Conservation (phyloP, 2,888 invertebrate species). For the Anarsia innoxiella region DNA sequence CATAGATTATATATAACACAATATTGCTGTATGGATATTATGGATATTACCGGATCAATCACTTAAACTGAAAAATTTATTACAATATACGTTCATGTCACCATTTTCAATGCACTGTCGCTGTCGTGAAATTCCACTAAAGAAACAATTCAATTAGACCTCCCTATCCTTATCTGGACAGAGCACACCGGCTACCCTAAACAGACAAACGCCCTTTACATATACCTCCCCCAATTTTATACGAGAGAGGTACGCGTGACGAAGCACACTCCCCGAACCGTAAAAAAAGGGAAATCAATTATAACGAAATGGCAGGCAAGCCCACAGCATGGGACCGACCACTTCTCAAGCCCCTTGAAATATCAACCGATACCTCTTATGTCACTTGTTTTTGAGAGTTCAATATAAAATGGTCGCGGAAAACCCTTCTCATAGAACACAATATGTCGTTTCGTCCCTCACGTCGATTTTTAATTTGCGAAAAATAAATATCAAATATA, state of each 20-base stretch:
- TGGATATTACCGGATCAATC: too few relatives aligned
- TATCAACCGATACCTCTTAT: constrained; percentile 20
- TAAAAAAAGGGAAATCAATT: constrained; percentile 70
- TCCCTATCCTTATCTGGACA: constrained; percentile 8
- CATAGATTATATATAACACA: too few relatives aligned
- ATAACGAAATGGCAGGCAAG: constrained; percentile 61
- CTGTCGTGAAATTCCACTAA: too few relatives aligned
- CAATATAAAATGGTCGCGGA: constrained; percentile 29
- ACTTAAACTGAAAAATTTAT: too few relatives aligned
- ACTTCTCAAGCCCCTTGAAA: constrained; percentile 15
- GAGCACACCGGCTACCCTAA: constrained; percentile 9
- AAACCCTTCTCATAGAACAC: constrained; percentile 44
- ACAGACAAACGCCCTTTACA: constrained; percentile 29
- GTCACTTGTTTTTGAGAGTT: constrained; percentile 25
- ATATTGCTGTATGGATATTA: too few relatives aligned
- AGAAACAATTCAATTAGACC: constrained; percentile 1
- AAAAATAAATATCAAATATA: constrained; percentile 7
- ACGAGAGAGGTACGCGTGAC: constrained; percentile 42
- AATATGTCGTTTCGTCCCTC: constrained; percentile 52
- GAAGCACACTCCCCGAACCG: constrained; percentile 53
- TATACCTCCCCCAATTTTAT: constrained; percentile 35
- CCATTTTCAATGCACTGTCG: too few relatives aligned
- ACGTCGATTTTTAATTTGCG: constrained; percentile 55
- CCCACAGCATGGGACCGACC: constrained; percentile 34
- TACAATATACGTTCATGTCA: too few relatives aligned